Evolutionary conservation across 2,113 vertebrate species (phyloP).

Genomic region (Columbina picui): DNA sequence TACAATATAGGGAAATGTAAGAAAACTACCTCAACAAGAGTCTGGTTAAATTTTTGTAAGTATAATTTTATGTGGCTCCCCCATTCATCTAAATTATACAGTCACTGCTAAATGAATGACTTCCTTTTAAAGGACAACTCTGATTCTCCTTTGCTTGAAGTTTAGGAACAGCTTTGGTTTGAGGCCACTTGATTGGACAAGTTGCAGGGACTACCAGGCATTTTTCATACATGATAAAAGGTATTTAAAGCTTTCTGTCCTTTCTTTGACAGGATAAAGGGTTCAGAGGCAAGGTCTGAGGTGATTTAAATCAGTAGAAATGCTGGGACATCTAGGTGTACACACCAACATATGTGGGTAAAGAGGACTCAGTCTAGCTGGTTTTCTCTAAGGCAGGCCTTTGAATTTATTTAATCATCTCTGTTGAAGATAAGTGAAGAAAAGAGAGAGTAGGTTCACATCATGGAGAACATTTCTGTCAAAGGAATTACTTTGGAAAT

Average conservation of each 20-base stretch:
- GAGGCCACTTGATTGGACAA: background rate
- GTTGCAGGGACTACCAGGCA: background rate
- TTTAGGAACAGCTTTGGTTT: conserved; percentile 37
- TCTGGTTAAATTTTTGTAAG: conserved; percentile 65
- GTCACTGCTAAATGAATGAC: conserved; percentile 41
- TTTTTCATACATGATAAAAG: background rate
- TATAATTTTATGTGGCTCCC: conserved; percentile 52
- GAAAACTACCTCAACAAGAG: conserved; percentile 74
- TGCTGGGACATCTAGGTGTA: background rate
- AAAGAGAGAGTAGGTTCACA: background rate
- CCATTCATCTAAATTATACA: conserved; percentile 51
- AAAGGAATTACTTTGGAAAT: background rate
- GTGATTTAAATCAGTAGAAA: conserved; percentile 7
- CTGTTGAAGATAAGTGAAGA: conserved; percentile 1
- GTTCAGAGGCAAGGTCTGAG: background rate
- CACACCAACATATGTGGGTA: background rate
- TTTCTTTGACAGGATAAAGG: conserved; percentile 16
- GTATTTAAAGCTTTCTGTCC: background rate
- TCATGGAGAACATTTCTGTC: background rate
- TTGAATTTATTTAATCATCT: background rate
- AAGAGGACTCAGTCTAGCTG: background rate
- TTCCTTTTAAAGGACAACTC: conserved; percentile 33
- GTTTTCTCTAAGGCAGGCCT: background rate
- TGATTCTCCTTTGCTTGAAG: conserved; percentile 17
- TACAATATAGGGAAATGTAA: conserved; percentile 71